Percentiles rank a stretch among this genome's conserved stretches.
Evolutionary conservation across 2,797 vertebrate species (phyloP).

Genomic region (Synaphobranchus kaupii): DNA sequence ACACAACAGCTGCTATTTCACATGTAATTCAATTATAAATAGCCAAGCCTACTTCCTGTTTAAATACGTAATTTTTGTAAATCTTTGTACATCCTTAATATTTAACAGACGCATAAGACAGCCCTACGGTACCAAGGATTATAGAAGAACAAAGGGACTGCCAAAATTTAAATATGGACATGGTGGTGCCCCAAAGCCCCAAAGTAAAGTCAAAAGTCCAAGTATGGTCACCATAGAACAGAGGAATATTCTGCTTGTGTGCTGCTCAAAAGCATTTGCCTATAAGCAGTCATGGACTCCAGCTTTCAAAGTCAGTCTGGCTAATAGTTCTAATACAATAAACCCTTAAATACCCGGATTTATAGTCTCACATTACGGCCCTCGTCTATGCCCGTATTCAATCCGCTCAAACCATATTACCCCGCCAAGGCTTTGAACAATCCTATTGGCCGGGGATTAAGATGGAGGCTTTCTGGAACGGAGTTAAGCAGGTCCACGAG

Average conservation of each 20-base stretch:
- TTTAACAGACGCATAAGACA: not conserved
- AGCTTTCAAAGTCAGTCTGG: conserved; percentile 50
- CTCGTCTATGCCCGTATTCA: conserved; percentile 55
- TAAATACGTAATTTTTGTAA: not conserved
- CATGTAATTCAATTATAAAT: not conserved
- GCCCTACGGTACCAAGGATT: not conserved
- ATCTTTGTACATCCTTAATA: not conserved
- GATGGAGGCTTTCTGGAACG: conserved; percentile 54
- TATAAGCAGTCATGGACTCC: conserved; percentile 11
- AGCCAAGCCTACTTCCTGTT: not conserved
- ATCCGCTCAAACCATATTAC: conserved; percentile 71
- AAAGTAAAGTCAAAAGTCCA: not conserved
- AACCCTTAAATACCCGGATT: conserved; percentile 56
- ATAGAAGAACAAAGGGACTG: not conserved
- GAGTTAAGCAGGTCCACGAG: conserved; percentile 62
- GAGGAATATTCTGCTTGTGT: not conserved
- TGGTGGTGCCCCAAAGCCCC: not conserved
- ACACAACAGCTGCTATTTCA: not conserved
- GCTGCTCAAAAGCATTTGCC: not conserved
- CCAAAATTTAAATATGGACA: not conserved
- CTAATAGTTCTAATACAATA: conserved; percentile 63
- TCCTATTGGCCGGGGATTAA: conserved; percentile 68
- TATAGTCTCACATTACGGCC: conserved; percentile 64
- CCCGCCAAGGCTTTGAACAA: conserved; percentile 68
- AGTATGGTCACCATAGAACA: not conserved